Conservation (phyloP, 2,113 vertebrate genomes). For the Morone saxatilis region DNA sequence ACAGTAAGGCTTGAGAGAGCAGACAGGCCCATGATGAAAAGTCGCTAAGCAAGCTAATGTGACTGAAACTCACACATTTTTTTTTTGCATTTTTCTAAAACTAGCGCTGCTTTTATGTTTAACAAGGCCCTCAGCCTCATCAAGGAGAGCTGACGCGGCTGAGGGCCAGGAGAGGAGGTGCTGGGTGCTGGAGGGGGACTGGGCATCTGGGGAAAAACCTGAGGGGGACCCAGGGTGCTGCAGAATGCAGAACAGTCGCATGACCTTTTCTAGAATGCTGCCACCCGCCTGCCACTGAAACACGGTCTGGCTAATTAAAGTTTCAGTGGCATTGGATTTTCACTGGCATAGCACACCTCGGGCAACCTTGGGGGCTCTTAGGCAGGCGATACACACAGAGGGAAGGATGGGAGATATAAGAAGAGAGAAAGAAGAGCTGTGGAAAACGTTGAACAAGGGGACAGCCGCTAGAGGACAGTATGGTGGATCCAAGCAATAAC, state of each 20-base stretch:
- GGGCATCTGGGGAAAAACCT: constrained; percentile 52
- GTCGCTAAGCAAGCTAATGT: constrained; percentile 22
- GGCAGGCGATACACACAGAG: constrained; percentile 61
- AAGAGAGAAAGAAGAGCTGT: constrained; percentile 12
- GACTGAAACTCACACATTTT: constrained; percentile 10
- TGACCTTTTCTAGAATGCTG: constrained; percentile 81
- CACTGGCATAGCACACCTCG: constrained; percentile 78
- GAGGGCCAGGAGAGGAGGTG: constrained; percentile 36
- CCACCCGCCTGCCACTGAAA: constrained; percentile 76
- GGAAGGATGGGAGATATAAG: constrained; percentile 42
- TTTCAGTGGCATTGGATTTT: constrained; percentile 82
- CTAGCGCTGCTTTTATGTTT: constrained; percentile 37
- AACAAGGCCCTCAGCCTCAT: constrained; percentile 22
- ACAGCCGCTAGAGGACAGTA: constrained; percentile 66
- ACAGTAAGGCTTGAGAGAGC: not conserved
- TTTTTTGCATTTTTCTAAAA: constrained; percentile 21
- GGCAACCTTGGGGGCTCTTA: constrained; percentile 77
- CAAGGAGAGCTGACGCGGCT: constrained; percentile 24
- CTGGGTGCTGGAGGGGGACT: constrained; percentile 45
- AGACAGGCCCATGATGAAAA: constrained; percentile 38
- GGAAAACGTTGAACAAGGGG: constrained; percentile 43
- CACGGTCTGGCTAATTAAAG: constrained; percentile 81
- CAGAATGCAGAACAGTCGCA: constrained; percentile 67
- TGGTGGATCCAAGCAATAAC: constrained; percentile 41
- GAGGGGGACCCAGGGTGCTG: constrained; percentile 62